Base-by-base conservation (phyloP, 2,797 vertebrate species). In the Argya squamiceps region DNA sequence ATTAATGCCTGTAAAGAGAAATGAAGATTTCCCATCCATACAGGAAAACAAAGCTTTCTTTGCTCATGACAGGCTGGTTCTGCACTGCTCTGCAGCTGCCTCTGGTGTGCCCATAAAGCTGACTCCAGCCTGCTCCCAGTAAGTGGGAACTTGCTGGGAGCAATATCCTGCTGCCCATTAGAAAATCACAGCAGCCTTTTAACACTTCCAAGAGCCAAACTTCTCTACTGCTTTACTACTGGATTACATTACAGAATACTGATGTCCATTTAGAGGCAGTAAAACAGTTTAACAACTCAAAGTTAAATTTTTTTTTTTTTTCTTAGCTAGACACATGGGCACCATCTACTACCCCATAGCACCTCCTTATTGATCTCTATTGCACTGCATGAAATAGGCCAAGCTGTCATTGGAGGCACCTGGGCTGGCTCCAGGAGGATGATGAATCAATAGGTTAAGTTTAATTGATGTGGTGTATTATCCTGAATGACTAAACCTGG, bases 271-370 rank as follows among this genome's bases (percentile, higher is more conserved):
- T 60, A 65, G 80, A 63, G 88, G 36, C 69, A 79, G 69, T 91
- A 47, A 96, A 94, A 77, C 85, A 83, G 47, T 85, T 80, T 83
- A 59, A 49, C 44, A 93, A 68, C 53, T 84, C 62, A 10, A 63
- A 91, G 82, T 93, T 87, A 47, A 71, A 14, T 75, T 67, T 89
- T 85, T 91, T 96, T 69, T 92, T 87, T 91, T 96, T 82, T 67
- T 52, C 52, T 58, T 62, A 88, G 69, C 78, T 84, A 97, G 97
- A 95, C 97, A 92, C 62, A 44, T 30, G 91, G 96, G 92, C 96
- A 96, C 96, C 90, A 2, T 84, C 82, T 75, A 26, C 69, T 69
- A 27, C 18, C 8, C 41, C 7, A 0, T 2, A 16, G 73, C 73
- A 75, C 87, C 92, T 65, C 94, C 84, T 60, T 91, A 92, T 90